Evolutionary conservation across 53 echinoderm and acorn worm species (phyloP).

Genomic region (Actinopyga echinites): DNA sequence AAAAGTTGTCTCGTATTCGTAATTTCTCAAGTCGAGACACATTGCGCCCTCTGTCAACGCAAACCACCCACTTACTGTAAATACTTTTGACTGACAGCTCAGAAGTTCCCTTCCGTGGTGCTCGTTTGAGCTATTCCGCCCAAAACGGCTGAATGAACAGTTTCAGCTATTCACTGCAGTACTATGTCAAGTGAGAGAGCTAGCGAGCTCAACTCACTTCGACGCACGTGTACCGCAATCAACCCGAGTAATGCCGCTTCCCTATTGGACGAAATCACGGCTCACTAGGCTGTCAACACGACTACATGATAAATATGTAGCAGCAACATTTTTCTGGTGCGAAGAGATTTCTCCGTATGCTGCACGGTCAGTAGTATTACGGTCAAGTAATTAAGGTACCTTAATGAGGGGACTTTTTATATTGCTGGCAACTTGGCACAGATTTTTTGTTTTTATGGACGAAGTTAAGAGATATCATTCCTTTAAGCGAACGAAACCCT

Average conservation of each 20-base stretch:
- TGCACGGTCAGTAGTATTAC: neutral
- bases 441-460: neutral
- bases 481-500: too few species aligned
- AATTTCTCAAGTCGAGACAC: too few species aligned
- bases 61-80: too few species aligned
- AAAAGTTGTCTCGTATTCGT: too few species aligned
- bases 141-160: neutral
- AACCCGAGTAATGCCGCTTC: neutral
- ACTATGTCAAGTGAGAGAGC: neutral
- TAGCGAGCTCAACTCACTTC: constrained; percentile 1
- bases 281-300: constrained; percentile 7
- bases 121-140: constrained; percentile 8
- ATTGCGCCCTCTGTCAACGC: too few species aligned
- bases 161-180: too few species aligned
- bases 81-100: neutral
- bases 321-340: constrained; percentile 6
- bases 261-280: constrained; percentile 12
- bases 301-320: constrained; percentile 23
- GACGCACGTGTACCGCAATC: neutral
- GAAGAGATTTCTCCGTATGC: constrained; percentile 5
- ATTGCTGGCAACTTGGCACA: neutral
- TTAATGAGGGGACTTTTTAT: constrained; percentile 20
- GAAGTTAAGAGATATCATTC: too few species aligned
- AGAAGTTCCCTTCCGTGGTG: neutral
- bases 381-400: constrained; percentile 16